Evolutionary conservation across 2,888 invertebrate genomes (phyloP).

Genomic region (Lamellibrachia satsuma): DNA sequence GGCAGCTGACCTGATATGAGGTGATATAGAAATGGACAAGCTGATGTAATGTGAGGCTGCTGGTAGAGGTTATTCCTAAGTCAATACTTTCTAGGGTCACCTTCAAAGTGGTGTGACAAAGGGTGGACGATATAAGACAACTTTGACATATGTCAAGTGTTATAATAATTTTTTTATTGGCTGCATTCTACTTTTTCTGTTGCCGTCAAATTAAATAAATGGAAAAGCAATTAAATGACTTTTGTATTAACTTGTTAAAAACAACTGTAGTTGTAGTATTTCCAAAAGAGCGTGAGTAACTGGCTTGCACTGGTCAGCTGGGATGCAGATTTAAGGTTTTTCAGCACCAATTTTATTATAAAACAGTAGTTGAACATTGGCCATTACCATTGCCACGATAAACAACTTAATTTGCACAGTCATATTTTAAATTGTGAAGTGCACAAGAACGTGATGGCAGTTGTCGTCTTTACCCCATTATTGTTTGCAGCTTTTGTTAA

Average conservation of each 20-base stretch:
- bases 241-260: background rate
- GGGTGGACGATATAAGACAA: background rate
- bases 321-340: background rate
- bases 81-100: background rate
- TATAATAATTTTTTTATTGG: background rate
- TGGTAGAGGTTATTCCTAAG: background rate
- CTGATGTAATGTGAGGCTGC: background rate
- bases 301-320: background rate
- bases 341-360: background rate
- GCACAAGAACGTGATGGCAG: background rate
- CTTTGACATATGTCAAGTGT: background rate
- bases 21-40: background rate
- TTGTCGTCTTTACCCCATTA: background rate
- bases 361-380: constrained; percentile 9
- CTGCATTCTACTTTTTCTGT: background rate
- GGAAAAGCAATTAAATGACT: background rate
- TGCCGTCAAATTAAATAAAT: background rate
- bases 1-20: background rate
- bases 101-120: background rate
- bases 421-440: background rate
- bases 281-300: background rate
- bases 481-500: background rate
- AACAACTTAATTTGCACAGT: background rate
- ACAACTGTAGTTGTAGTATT: background rate
- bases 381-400: background rate